Evolutionary conservation across 2,113 vertebrate species (phyloP), one percentile per base, ranked within the genome.

Genomic region (Agelaius tricolor): DNA sequence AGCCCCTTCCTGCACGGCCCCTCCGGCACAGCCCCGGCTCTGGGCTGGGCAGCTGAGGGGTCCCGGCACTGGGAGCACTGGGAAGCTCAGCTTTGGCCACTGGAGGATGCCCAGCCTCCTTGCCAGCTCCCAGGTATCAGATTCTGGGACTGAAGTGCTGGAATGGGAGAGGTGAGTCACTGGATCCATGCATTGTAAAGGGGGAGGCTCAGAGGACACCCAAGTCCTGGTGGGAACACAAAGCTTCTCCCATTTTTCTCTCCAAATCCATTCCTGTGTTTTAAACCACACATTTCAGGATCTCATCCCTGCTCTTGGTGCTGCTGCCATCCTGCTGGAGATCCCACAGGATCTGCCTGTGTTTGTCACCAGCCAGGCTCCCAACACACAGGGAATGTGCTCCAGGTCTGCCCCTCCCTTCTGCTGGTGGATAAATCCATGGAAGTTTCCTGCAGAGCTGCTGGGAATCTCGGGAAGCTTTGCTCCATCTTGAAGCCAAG

Each of bases 41-140:
- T 2, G 71, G 2, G 9, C 2, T 0, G 13, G 31, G 72, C 30
- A 66, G 33, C 54, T 4, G 46, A 37, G 79, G 46, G 16, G 1
- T 54, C 12, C 1, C 7, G 0, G 63, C 11, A 1, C 4, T n/a
- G 76, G 57, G 81, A 31, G 41, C 66, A 39, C 39, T 35, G 80
- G 47, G 43, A 41, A 11, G 14, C 62, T 10, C 59, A 22, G 89
- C 26, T 65, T n/a, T 22, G 33, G 27, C 28, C 16, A 2, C 3
- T 1, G 46, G 74, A 81, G 55, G 74, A 37, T 58, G 37, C 66
- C 39, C 3, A 0, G 24, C 24, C n/a, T 27, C 1, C 0, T 35
- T 57, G 11, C 35, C 73, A 55, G 11, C 49, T 27, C 63, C 59
- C 39, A 10, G 8, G 6, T 7, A 0, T 2, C 0, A 3, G 19